Conservation (phyloP, 2,888 invertebrate species). For the Volucella bombylans region DNA sequence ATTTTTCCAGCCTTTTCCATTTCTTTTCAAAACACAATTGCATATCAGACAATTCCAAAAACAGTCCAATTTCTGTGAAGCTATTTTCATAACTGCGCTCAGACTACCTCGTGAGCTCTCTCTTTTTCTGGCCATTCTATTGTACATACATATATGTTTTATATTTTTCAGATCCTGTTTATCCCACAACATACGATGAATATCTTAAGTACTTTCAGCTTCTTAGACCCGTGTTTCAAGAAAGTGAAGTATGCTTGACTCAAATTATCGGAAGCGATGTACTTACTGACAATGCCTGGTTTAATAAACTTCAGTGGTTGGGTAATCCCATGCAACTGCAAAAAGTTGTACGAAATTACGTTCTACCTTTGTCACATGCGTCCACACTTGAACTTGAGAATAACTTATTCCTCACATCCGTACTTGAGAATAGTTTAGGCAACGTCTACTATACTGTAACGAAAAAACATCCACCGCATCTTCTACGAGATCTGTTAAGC, state of each 20-base stretch:
- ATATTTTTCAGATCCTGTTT: neutral
- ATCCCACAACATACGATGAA: conserved; percentile 46
- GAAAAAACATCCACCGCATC: conserved; percentile 79
- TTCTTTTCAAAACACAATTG: too few relatives aligned
- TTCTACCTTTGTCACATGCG: conserved; percentile 39
- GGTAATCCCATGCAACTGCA: conserved; percentile 10
- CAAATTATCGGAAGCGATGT: neutral
- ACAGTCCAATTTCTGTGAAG: too few relatives aligned
- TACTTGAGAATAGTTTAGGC: conserved; percentile 77
- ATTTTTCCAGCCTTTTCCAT: too few relatives aligned
- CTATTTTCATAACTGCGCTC: too few relatives aligned
- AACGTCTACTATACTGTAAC: conserved; percentile 76
- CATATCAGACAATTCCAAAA: too few relatives aligned
- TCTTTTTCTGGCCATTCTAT: neutral
- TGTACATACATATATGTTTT: neutral
- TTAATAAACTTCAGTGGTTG: conserved; percentile 38
- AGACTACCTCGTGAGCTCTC: neutral
- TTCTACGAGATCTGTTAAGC: conserved; percentile 82
- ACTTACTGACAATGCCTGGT: neutral
- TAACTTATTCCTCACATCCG: conserved; percentile 76
- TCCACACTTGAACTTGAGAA: conserved; percentile 76
- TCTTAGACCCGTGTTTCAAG: conserved; percentile 3
- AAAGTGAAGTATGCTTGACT: neutral
- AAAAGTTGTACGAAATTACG: conserved; percentile 29
- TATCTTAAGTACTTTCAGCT: conserved; percentile 37